Percentiles rank a stretch among this genome's conserved stretches.
Conservation (phyloP, 37 sponge, comb jelly and placozoan genomes). For the Agelas oroides region DNA sequence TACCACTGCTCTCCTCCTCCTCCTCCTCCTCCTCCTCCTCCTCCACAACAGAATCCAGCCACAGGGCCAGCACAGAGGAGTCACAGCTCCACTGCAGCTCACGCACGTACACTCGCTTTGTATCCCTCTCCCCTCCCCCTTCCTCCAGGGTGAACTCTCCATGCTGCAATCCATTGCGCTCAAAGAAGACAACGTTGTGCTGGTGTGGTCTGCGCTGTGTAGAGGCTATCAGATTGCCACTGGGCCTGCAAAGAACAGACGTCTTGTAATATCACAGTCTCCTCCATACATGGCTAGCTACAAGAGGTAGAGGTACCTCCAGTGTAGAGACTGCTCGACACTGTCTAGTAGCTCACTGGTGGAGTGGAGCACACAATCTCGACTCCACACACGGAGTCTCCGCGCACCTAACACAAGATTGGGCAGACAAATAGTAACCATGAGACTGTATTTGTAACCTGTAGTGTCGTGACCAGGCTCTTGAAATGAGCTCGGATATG, state of each 20-base stretch:
- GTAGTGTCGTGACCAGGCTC: too few species aligned
- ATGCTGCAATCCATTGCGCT: constrained; percentile 91
- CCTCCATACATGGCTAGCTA: background rate
- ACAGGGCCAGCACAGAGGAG: constrained; percentile 82
- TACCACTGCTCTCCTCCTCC: background rate
- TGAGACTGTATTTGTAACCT: too few species aligned
- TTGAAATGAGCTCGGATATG: too few species aligned
- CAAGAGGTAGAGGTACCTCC: constrained; percentile 63
- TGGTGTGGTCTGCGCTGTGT: constrained; percentile 76
- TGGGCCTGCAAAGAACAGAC: constrained; percentile 61
- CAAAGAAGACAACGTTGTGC: constrained; percentile 95
- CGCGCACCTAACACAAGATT: constrained; percentile 43
- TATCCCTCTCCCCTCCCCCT: constrained; percentile 33
- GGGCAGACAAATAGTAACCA: too few species aligned
- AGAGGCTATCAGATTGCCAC: constrained; percentile 91
- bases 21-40: constrained; percentile 7
- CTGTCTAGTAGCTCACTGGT: constrained; percentile 85
- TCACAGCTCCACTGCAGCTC: constrained; percentile 87
- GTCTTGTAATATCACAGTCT: background rate
- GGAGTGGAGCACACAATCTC: constrained; percentile 87
- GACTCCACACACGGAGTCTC: constrained; percentile 81
- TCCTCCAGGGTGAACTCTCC: constrained; percentile 88
- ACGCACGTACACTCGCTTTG: constrained; percentile 49
- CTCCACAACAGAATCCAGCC: constrained; percentile 55
- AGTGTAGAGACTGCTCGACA: constrained; percentile 81